phyloP scores from a whole-genome alignment of 2,888 invertebrate genomes.

The Leistus spinibarbis region DNA sequence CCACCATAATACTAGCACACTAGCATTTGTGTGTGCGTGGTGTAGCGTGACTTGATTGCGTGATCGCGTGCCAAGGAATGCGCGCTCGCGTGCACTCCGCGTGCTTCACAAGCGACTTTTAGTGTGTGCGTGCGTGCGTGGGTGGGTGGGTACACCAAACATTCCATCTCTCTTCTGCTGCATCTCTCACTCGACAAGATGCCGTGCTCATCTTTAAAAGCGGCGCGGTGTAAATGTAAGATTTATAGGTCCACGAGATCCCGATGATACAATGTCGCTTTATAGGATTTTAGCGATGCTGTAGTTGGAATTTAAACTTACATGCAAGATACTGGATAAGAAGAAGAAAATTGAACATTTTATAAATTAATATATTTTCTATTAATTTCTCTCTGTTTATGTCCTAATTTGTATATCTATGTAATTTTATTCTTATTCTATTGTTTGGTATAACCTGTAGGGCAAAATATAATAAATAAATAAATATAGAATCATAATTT shows the following conservation, averaged over 20 bases:
- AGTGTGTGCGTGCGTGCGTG: constrained; percentile 18
- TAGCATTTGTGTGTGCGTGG: constrained; percentile 14
- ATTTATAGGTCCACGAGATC: background rate
- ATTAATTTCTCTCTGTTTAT: no score
- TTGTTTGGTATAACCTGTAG: no score
- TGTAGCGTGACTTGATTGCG: constrained; percentile 21
- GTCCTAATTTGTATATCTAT: no score
- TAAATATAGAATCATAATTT: no score
- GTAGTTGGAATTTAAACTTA: no score
- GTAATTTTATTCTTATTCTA: no score
- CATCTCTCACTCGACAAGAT: background rate
- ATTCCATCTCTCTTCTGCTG: background rate
- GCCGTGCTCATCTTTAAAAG: background rate
- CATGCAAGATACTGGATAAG: background rate
- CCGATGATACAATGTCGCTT: background rate
- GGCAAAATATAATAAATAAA: no score
- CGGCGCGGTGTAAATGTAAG: background rate
- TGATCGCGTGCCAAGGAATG: constrained; percentile 26
- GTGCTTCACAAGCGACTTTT: constrained; percentile 1
- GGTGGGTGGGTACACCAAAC: constrained; percentile 9
- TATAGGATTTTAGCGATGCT: background rate
- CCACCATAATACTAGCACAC: no score
- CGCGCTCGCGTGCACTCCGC: constrained; percentile 34
- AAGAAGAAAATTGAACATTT: background rate
- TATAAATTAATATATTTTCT: no score